Evolutionary conservation across 1,140 invertebrate species (phyloP), one percentile per base, ranked within the genome.

Genomic region (Caenorhabditis inopinata): DNA sequence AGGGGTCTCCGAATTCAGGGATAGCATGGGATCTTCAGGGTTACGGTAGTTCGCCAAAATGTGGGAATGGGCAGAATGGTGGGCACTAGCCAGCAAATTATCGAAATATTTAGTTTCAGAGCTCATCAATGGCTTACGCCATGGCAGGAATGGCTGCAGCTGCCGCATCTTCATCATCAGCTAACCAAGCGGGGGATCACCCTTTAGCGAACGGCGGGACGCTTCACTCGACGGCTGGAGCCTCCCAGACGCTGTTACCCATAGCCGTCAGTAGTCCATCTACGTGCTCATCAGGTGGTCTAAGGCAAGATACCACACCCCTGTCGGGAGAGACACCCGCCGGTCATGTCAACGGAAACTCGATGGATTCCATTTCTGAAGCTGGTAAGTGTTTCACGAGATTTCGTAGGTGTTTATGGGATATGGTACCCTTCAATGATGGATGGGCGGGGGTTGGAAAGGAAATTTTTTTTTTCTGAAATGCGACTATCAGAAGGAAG

Each of bases 191-290:
- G 89, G 85, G 87, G 81, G 81, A 92, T 92, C 89, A 95, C 93
- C 89, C 94, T 94, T 82, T 94, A 95, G 91, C 94, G 93, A 89
- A 94, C 93, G 88, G 93, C 93, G 78, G 79, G 73, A 73, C 75
- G 53, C 75, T 73, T 51, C 68, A 78, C 78, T 80, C 80, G 82
- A 82, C 82, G 82, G 82, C 82, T 79, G 82, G 82, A 76, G 82
- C 76, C 74, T 75, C 82, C 75, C 82, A 83, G 68, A 79, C 75
- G 74, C 79, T 78, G 32, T 47, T 73, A 14, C 76, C 82, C 42
- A 80, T 58, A 73, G 78, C 82, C 82, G 82, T 83, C 76, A 83
- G 82, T 74, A 83, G 82, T 83, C 82, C 82, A 58, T 83, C 82
- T 2, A 80, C 79, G 11, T 78, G 79, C 75, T 83, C 29, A 75